Percentiles rank a stretch among this genome's conserved stretches.
Evolutionary conservation across 2,113 vertebrate genomes (phyloP).

Genomic region (Puffinus mauretanicus): DNA sequence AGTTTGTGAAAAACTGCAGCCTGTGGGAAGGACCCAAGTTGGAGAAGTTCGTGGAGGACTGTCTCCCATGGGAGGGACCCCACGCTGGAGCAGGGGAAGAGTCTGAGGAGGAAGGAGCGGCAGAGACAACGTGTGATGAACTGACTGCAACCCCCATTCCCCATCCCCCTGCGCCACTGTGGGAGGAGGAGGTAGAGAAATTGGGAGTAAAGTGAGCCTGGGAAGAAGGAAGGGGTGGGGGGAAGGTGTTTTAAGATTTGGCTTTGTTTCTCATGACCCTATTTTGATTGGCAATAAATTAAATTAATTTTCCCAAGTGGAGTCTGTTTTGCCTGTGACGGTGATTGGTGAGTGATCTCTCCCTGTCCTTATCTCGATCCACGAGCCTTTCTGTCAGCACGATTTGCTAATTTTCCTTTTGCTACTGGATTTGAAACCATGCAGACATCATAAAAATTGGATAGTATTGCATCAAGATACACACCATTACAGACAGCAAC

Average conservation of each 20-base stretch:
- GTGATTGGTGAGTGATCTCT: not conserved
- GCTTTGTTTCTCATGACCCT: not conserved
- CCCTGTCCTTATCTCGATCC: not conserved
- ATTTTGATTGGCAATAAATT: not conserved
- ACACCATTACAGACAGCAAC: not conserved
- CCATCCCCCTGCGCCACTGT: fast-evolving
- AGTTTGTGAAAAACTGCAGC: not conserved
- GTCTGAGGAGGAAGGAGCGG: not conserved
- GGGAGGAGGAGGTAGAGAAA: not conserved
- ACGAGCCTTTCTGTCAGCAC: not conserved
- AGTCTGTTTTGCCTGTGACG: not conserved
- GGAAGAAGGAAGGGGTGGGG: not conserved
- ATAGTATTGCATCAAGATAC: not conserved
- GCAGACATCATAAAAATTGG: not conserved
- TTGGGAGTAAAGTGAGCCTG: not conserved
- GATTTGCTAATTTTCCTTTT: not conserved
- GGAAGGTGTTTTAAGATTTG: not conserved
- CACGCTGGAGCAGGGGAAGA: not conserved
- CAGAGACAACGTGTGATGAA: not conserved
- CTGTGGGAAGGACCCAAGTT: fast-evolving
- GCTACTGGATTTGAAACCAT: not conserved
- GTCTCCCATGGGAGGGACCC: not conserved
- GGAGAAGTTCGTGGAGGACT: not conserved
- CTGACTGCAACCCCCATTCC: not conserved
- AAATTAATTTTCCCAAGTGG: not conserved